Evolutionary conservation across 2,888 invertebrate genomes (phyloP).

Genomic region (Eremobia ochroleuca): DNA sequence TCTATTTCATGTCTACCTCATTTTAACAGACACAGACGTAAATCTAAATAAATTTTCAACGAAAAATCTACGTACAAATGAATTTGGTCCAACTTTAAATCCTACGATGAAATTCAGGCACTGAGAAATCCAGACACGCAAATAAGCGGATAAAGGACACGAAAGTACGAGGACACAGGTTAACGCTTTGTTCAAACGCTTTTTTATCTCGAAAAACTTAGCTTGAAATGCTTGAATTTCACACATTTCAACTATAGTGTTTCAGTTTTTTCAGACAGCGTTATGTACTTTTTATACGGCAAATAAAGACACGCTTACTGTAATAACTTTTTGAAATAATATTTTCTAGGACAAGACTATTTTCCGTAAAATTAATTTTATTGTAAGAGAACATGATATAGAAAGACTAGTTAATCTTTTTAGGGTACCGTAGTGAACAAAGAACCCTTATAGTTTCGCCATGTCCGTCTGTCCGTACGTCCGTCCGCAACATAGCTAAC

Average conservation of each 20-base stretch:
- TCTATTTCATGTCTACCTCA: background rate
- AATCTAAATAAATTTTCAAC: constrained; percentile 7
- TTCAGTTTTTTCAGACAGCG: background rate
- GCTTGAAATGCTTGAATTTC: constrained; percentile 48
- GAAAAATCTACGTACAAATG: constrained; percentile 20
- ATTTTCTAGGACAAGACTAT: constrained; percentile 6
- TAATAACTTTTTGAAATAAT: constrained; percentile 23
- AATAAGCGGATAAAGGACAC: constrained; percentile 60
- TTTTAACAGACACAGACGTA: background rate
- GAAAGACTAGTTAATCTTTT: background rate
- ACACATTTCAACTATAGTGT: constrained; percentile 42
- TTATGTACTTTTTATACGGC: constrained; percentile 19
- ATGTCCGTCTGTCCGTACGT: too few relatives aligned
- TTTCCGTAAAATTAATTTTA: background rate
- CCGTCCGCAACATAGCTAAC: too few relatives aligned
- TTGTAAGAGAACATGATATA: background rate
- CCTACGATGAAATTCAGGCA: constrained; percentile 41
- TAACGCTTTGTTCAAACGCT: constrained; percentile 55
- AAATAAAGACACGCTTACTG: constrained; percentile 15
- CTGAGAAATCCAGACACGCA: constrained; percentile 45
- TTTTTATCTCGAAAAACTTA: constrained; percentile 47
- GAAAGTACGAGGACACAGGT: constrained; percentile 38
- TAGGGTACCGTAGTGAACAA: too few relatives aligned
- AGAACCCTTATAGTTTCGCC: too few relatives aligned
- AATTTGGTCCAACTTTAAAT: constrained; percentile 39